phyloP scores from a whole-genome alignment of 1,140 invertebrate species.

The Zophobas morio region DNA sequence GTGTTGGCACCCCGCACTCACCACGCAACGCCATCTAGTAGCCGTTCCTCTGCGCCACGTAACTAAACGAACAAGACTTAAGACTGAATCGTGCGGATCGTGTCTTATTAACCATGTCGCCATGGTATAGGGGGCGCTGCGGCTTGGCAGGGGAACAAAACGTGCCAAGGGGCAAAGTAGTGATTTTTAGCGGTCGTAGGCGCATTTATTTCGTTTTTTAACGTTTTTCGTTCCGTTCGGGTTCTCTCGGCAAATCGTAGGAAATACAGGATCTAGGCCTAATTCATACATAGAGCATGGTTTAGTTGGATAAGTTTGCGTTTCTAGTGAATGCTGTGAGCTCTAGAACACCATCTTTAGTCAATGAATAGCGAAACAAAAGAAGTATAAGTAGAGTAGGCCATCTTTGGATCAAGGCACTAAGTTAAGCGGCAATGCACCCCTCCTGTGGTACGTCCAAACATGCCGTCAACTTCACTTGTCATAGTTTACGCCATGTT shows the following conservation, averaged over 20 bases:
- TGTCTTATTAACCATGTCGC: conserved; percentile 19
- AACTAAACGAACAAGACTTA: conserved; percentile 23
- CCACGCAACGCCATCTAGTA: neutral
- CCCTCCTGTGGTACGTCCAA: conserved; percentile 63
- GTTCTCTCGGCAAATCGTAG: neutral
- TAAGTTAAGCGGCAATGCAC: conserved; percentile 63
- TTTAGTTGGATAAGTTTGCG: conserved; percentile 34
- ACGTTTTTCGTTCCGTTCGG: neutral
- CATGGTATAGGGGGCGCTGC: conserved; percentile 20
- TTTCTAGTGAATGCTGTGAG: conserved; percentile 54
- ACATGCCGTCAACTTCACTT: conserved; percentile 50
- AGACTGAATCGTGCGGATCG: conserved; percentile 38
- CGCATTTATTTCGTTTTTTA: neutral
- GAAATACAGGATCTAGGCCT: conserved; percentile 35
- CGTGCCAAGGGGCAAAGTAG: conserved; percentile 60
- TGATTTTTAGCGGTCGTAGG: conserved; percentile 8
- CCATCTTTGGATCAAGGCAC: conserved; percentile 57
- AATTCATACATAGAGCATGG: conserved; percentile 32
- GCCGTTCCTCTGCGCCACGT: conserved; percentile 1
- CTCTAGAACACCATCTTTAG: conserved; percentile 60
- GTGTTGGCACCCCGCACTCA: neutral
- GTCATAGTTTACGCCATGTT: conserved; percentile 47
- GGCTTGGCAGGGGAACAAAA: conserved; percentile 8
- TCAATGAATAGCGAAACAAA: conserved; percentile 51
- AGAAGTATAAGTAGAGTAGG: conserved; percentile 48